A percentile compares a stretch with the other conserved stretches of the same genome.
These are phyloP conservation scores for Hydrophis major DNA, from an alignment of 2,797 vertebrate species.

Conservation along the genomic window DNA sequence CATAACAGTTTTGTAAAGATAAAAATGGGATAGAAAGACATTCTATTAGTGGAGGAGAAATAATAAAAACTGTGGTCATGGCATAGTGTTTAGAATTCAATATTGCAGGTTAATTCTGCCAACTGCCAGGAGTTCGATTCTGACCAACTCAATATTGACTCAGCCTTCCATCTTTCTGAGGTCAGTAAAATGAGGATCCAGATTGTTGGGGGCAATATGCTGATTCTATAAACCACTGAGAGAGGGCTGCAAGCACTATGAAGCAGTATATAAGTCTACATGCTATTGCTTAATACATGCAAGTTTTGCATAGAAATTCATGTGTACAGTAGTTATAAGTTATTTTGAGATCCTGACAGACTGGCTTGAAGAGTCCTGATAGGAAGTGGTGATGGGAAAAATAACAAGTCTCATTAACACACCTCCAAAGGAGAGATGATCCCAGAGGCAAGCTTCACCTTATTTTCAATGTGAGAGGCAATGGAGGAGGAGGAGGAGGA, in stretches of 20 bases:
- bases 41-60: background rate
- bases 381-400: background rate
- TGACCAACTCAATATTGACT: background rate
- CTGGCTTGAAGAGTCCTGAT: background rate
- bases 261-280: background rate
- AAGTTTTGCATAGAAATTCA: background rate
- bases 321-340: background rate
- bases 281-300: background rate
- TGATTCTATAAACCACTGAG: background rate
- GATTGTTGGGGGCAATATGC: background rate
- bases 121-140: background rate
- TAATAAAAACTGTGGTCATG: background rate
- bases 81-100: background rate
- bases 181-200: background rate
- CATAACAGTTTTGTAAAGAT: background rate
- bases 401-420: background rate
- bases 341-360: background rate
- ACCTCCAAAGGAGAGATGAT: background rate
- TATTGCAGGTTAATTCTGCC: background rate
- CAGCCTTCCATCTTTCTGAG: background rate
- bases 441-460: background rate
- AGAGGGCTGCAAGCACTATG: background rate
- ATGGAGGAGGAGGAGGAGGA: background rate
- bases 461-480: background rate
- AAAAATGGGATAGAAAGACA: background rate